Percentiles rank a stretch among this genome's conserved stretches.
phyloP scores from a whole-genome alignment of 2,888 invertebrate species.

The Tipula confusa region DNA sequence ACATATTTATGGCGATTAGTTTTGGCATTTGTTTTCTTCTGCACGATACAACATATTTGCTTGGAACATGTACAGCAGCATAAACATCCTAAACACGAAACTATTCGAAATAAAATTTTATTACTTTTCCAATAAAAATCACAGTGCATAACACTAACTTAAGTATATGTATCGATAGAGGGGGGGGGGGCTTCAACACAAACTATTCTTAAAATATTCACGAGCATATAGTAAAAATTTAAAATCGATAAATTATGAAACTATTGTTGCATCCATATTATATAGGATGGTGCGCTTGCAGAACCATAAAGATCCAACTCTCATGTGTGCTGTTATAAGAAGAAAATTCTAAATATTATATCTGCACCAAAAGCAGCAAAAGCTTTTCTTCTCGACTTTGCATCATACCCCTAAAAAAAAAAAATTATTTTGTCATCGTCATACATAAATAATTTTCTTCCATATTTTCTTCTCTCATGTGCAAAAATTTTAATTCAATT shows the following conservation, averaged over 20 bases:
- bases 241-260: background rate
- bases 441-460: background rate
- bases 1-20: background rate
- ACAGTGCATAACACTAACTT: background rate
- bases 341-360: background rate
- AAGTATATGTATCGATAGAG: background rate
- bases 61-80: background rate
- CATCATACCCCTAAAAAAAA: background rate
- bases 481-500: slow-evolving; percentile 1
- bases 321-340: background rate
- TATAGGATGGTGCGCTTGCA: background rate
- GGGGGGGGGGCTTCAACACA: background rate
- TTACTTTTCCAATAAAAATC: background rate
- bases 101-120: slow-evolving; percentile 15
- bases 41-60: background rate
- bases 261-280: background rate
- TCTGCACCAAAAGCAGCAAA: no score
- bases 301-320: background rate
- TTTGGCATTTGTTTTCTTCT: no score
- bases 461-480: background rate
- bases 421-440: background rate
- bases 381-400: background rate
- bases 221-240: background rate
- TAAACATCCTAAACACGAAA: background rate
- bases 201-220: background rate